Evolutionary conservation across 2,113 vertebrate species (phyloP), one percentile per base, ranked within the genome.

Genomic region (Bolborhynchus lineola): DNA sequence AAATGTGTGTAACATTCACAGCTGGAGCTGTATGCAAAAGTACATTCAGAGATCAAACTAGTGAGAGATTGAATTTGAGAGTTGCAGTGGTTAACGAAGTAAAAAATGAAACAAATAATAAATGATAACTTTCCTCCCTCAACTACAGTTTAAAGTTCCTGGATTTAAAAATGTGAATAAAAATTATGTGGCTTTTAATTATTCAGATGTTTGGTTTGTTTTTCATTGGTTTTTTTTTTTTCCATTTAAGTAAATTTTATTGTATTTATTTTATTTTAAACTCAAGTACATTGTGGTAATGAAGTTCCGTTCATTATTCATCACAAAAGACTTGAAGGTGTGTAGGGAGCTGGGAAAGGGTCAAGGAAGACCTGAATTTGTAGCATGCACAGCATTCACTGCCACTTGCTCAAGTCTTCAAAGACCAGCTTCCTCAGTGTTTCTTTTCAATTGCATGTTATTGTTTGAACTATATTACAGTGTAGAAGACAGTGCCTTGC

Each of bases 1-100:
- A 94, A 96, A 97, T 95, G 75, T 91, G 70, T 95, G 83, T 94
- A 95, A 49, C 70, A 37, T 80, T 95, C 88, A 79, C 94, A 96
- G 96, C 95, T 97, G 92, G 90, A 94, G 80, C 72, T 82, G 82
- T 86, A 83, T 83, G 72, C 79, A 82, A 15, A 96, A 96, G 79
- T 94, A 93, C 65, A 31, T 90, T 95, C 77, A 65, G 95, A 92
- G 93, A 95, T 95, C 88, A 86, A 75, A 76, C 92, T 91, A 93
- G 55, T 14, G 72, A 88, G 92, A 90, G 35, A 35, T 83, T 88
- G 96, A 74, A 75, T 71, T 75, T 81, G 47, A 78, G 75, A 95
- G 60, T 23, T 0, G 6, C 65, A 64, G 60, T 76, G 55, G 60
- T 86, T 95, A 86, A 79, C 68, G 53, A 75, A 92, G 79, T 83